These are phyloP conservation scores for Puntigrus tetrazona DNA, from an alignment of 2,113 vertebrate genomes.

Conservation along the genomic window DNA sequence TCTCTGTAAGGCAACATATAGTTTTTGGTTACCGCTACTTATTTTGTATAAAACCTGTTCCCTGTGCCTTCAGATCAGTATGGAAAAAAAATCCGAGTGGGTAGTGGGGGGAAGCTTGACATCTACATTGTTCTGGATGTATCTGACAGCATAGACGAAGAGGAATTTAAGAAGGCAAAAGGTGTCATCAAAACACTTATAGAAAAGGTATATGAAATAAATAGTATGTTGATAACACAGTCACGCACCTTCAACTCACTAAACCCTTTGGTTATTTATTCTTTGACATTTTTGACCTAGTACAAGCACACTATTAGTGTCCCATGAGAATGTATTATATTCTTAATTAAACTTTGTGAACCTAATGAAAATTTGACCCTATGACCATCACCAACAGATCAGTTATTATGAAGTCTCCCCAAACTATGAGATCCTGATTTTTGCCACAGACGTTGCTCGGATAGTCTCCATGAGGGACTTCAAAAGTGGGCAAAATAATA, in stretches of 20 bases:
- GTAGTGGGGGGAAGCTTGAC: constrained; percentile 66
- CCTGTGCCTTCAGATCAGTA: constrained; percentile 58
- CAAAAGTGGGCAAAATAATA: background rate
- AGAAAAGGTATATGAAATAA: constrained; percentile 62
- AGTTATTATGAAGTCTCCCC: constrained; percentile 67
- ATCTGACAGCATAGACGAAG: constrained; percentile 67
- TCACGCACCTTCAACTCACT: background rate
- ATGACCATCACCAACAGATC: constrained; percentile 65
- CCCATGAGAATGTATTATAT: background rate
- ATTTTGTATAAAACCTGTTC: background rate
- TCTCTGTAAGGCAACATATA: background rate
- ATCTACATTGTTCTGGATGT: constrained; percentile 77
- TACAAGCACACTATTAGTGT: background rate
- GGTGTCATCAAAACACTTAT: constrained; percentile 56
- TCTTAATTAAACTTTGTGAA: background rate
- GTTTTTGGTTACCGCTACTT: background rate
- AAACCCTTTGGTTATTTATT: background rate
- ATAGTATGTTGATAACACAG: background rate
- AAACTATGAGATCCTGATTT: constrained; percentile 74
- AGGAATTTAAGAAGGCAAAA: constrained; percentile 38
- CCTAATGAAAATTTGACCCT: background rate
- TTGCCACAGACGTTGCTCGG: constrained; percentile 61
- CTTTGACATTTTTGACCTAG: background rate
- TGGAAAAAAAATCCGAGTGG: constrained; percentile 61
- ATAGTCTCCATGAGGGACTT: constrained; percentile 64